Base-by-base conservation (phyloP, 2,113 vertebrate genomes). In the Cettia cetti region DNA sequence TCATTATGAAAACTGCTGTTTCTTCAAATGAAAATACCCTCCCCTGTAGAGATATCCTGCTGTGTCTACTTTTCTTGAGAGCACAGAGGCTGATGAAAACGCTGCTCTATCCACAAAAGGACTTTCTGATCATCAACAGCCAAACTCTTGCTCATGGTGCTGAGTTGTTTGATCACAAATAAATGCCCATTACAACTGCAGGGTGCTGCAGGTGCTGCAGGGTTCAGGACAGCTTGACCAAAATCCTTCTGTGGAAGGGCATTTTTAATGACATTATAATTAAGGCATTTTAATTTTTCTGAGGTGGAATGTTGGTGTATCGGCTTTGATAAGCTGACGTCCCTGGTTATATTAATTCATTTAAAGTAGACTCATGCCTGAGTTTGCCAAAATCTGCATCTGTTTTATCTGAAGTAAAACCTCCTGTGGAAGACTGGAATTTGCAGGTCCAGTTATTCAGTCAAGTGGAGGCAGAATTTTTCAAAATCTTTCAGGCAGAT, bases 21-120 rank as follows among this genome's bases (percentile, higher is more conserved):
- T 92, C 68, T 79, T 64, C 72, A 95, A 91, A 96, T 88, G 86
- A 95, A 96, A 95, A 92, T 27, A 27, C 11, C 12, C 8, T 74
- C 50, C 27, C 49, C 54, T 49, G 28, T 15, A 60, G 93, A 85
- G 52, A 35, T 10, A 81, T 5, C 66, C 59, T 77, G 49, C 75
- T 91, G 52, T 49, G 57, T 35, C 57, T 65, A 87, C 82, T 66
- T 94, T 83, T 86, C 47, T 45, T 69, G 35, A 89, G 52, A 86
- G 40, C 85, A 61, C 64, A 89, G 75, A 85, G 66, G 40, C 56
- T 94, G 84, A 64, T 69, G 59, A 44, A 96, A 87, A 87, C 10
- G 22, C 91, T 92, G 47, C 21, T 92, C 26, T 65, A 19, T 4
- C 18, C 57, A 79, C 64, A 89, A 61, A 86, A 21, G 21, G 37